Conservation (phyloP, 2,888 invertebrate genomes). For the Therioaphis trifolii region DNA sequence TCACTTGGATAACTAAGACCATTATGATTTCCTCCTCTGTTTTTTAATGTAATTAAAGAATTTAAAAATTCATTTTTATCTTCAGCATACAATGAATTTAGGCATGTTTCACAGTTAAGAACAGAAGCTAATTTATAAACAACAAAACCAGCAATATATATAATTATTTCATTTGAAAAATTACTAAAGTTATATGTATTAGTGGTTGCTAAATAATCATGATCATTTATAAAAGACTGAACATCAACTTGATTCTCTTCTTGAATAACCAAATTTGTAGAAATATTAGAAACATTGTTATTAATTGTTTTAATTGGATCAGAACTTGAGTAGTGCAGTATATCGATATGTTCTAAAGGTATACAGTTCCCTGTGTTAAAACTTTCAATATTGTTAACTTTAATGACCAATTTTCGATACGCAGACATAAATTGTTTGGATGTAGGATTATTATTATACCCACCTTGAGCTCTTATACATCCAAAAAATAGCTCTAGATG, state of each 20-base stretch:
- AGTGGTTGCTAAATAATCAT: constrained; percentile 6
- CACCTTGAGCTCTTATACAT: no score
- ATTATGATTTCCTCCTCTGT: not conserved
- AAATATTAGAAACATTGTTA: constrained; percentile 16
- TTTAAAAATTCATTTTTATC: constrained; percentile 13
- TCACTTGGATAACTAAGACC: not conserved
- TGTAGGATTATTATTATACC: no score
- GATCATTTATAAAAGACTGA: constrained; percentile 7
- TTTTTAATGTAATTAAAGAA: no score
- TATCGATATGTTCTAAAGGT: constrained; percentile 21
- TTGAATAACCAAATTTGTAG: not conserved
- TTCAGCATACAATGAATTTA: not conserved
- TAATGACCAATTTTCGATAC: constrained; percentile 8
- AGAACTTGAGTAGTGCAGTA: constrained; percentile 3
- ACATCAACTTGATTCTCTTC: constrained; percentile 11
- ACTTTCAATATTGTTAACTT: constrained; percentile 19
- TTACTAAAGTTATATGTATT: constrained; percentile 16
- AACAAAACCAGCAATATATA: constrained; percentile 37
- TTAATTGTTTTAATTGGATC: constrained; percentile 38
- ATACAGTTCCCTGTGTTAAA: no score
- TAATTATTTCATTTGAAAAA: constrained; percentile 25
- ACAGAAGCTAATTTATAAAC: constrained; percentile 12
- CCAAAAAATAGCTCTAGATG: no score
- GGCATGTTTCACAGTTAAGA: constrained; percentile 9
- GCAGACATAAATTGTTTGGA: constrained; percentile 26